Conservation (phyloP, 2,888 invertebrate genomes). For the Sicus ferrugineus region DNA sequence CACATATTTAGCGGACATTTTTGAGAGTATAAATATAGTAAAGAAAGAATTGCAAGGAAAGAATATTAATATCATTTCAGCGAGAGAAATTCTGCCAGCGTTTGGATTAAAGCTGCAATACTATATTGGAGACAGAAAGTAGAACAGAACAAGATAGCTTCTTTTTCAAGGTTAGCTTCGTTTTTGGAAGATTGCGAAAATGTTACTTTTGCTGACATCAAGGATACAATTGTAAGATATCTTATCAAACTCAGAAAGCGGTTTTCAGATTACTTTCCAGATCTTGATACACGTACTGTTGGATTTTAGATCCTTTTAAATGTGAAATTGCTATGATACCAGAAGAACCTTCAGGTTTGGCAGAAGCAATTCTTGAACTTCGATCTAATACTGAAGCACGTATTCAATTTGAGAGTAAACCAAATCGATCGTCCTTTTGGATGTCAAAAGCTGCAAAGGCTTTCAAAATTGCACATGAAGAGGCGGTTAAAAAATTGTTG, state of each 20-base stretch:
- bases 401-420: conserved; percentile 4
- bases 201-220: conserved; percentile 10
- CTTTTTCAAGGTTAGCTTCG: neutral
- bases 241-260: conserved; percentile 11
- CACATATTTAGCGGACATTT: conserved; percentile 5
- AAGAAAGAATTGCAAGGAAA: conserved; percentile 5
- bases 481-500: conserved; percentile 37
- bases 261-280: conserved; percentile 16
- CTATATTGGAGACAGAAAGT: conserved; percentile 8
- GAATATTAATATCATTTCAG: conserved; percentile 17
- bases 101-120: conserved; percentile 8
- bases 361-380: conserved; percentile 27
- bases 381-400: conserved; percentile 16
- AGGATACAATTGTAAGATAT: conserved; percentile 9
- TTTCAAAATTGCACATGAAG: conserved; percentile 47
- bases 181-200: conserved; percentile 11
- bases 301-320: conserved; percentile 28
- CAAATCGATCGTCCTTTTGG: conserved; percentile 39
- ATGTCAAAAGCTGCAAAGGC: conserved; percentile 47
- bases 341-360: conserved; percentile 27
- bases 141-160: conserved; percentile 15
- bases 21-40: neutral
- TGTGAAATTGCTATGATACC: conserved; percentile 26
- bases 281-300: neutral
- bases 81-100: conserved; percentile 10